Evolutionary conservation across 1,140 invertebrate genomes (phyloP), one percentile per base, ranked within the genome.

Genomic region (Andricus grossulariae): DNA sequence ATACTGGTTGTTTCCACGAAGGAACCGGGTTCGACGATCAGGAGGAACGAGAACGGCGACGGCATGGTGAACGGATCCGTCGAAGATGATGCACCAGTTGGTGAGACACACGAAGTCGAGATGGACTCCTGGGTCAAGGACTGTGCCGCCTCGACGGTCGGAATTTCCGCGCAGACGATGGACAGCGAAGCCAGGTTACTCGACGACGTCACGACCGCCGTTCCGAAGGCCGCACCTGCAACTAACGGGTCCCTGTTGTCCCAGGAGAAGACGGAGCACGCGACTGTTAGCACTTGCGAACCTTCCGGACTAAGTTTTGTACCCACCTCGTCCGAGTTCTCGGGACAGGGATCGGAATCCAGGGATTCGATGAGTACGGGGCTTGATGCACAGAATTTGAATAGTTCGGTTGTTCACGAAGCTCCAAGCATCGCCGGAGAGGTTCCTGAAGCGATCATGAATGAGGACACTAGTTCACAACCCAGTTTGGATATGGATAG

Each of bases 1-100:
- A 96, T 99, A 79, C 91, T 98, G 82, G 98, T 99, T 72, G 97
- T 99, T 7, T 98, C 96, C 80, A 98, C 97, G n/a, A 94, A 97
- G 52, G 97, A 99, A 88, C 97, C 97, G 1, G 95, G 95, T 0
- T 71, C 91, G 86, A 76, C 93, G 91, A 84, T 92, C 88, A 79
- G 93, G 88, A 79, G 92, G 87, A 93, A 93, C 60, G 94, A 95
- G 77, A 95, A 95, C 81, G 94, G 94, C 0, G 95, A 95, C 79
- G 92, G 93, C 5, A 89, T 93, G 86, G 88, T 93, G n/a, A 93
- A 93, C 78, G 93, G 93, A 0, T 90, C 90, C 5, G 80, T 90
- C 0, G 91, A 91, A 3, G 90, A 92, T n/a, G 89, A 90, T 12
- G 52, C 79, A 49, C 81, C 86, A 39, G 79, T 76, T 81, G 55